Conservation (phyloP, 2,797 vertebrate genomes). For the Myotis daubentonii region DNA sequence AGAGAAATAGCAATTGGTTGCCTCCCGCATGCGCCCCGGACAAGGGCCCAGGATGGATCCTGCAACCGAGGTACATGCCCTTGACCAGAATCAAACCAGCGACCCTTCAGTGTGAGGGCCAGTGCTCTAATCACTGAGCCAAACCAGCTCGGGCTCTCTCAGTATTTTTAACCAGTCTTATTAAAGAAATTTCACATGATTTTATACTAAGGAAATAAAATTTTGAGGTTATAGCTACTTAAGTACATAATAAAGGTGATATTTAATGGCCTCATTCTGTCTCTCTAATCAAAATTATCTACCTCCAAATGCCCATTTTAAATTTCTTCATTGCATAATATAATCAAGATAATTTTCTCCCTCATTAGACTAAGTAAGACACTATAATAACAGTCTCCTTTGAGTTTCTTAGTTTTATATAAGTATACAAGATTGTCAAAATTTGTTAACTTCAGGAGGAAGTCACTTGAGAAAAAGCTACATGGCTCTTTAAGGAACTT, state of each 20-base stretch:
- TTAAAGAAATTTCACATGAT: slow-evolving; percentile 2
- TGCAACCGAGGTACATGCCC: too few relatives aligned
- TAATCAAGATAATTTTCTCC: slow-evolving; percentile 57
- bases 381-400: slow-evolving; percentile 34
- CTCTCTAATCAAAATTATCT: slow-evolving; percentile 62
- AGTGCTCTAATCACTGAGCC: too few relatives aligned
- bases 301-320: slow-evolving; percentile 48
- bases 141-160: neutral
- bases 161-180: slow-evolving; percentile 15
- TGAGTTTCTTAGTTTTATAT: slow-evolving; percentile 48
- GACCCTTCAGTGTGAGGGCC: too few relatives aligned
- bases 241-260: slow-evolving; percentile 33
- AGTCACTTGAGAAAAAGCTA: slow-evolving; percentile 18
- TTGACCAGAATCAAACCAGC: too few relatives aligned
- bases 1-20: too few relatives aligned
- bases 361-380: slow-evolving; percentile 51
- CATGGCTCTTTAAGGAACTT: slow-evolving; percentile 16
- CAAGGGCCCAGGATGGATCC: too few relatives aligned
- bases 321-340: slow-evolving; percentile 39
- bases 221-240: neutral
- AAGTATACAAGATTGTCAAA: neutral
- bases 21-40: accelerated
- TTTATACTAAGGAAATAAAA: slow-evolving; percentile 58
- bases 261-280: slow-evolving; percentile 68
- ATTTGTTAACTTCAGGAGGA: slow-evolving; percentile 38